A percentile compares a stretch with the other conserved stretches of the same genome.
These are phyloP conservation scores for Taxidea taxus DNA, from an alignment of 2,113 vertebrate species.

Conservation along the genomic window DNA sequence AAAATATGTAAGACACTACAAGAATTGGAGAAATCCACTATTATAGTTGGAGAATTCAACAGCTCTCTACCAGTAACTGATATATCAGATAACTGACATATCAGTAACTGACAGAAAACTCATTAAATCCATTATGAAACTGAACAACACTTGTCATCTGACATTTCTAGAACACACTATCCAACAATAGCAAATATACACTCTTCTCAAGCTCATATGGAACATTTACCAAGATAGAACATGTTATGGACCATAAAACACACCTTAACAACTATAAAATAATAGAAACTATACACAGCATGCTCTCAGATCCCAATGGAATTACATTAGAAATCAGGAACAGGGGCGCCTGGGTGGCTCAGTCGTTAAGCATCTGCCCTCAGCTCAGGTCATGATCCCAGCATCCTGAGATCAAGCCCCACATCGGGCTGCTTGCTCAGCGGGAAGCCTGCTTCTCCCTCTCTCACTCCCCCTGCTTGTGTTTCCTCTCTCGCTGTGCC, in stretches of 20 bases:
- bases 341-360: no score
- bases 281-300: not conserved
- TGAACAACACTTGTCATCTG: not conserved
- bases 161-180: not conserved
- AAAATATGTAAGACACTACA: not conserved
- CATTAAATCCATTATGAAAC: not conserved
- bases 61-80: not conserved
- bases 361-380: no score
- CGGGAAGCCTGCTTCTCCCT: no score
- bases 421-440: no score
- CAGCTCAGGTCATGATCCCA: no score
- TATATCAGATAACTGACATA: no score
- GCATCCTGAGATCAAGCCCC: no score
- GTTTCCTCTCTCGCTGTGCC: no score
- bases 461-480: no score
- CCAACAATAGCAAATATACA: not conserved
- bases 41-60: not conserved
- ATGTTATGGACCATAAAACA: not conserved
- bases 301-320: not conserved
- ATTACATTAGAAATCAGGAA: not conserved
- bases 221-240: not conserved
- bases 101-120: not conserved
- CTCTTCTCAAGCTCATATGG: not conserved
- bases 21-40: not conserved
- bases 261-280: not conserved